phyloP scores from a whole-genome alignment of 2,797 vertebrate species.

The Trachurus trachurus region DNA sequence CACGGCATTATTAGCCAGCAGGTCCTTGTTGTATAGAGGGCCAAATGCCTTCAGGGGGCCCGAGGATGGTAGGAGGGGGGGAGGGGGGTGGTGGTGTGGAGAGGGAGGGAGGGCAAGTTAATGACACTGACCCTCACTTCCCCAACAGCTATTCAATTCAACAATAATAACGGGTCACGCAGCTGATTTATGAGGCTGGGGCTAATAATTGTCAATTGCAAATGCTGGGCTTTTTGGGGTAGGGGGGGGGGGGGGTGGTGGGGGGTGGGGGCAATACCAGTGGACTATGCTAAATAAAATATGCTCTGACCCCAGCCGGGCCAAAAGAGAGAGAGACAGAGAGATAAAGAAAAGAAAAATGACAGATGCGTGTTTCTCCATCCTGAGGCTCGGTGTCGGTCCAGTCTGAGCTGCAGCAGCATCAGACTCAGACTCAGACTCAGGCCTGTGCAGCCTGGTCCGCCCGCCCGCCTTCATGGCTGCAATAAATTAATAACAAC shows the following conservation, averaged over 20 bases:
- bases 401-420: constrained; percentile 18
- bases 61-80: constrained; percentile 85
- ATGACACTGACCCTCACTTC: constrained; percentile 99
- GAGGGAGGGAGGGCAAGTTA: constrained; percentile 87
- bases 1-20: constrained; percentile 95
- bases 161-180: constrained; percentile 95
- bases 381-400: not conserved
- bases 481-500: constrained; percentile 81
- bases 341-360: constrained; percentile 24
- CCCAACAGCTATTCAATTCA: constrained; percentile 97
- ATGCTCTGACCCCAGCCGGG: constrained; percentile 79
- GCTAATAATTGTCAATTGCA: constrained; percentile 98
- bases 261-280: constrained; percentile 70
- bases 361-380: constrained; percentile 57
- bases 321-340: constrained; percentile 60
- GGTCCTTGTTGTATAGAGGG: constrained; percentile 94
- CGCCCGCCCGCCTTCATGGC: constrained; percentile 29
- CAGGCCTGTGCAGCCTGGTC: not conserved
- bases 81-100: constrained; percentile 9
- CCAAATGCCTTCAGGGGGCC: constrained; percentile 88
- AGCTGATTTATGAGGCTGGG: constrained; percentile 96
- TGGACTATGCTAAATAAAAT: constrained; percentile 84
- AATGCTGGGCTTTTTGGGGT: constrained; percentile 58
- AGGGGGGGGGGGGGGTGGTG: not conserved
- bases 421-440: not conserved